These are phyloP conservation scores for Eristalis intricaria DNA, from an alignment of 2,888 invertebrate genomes.

Conservation along the genomic window DNA sequence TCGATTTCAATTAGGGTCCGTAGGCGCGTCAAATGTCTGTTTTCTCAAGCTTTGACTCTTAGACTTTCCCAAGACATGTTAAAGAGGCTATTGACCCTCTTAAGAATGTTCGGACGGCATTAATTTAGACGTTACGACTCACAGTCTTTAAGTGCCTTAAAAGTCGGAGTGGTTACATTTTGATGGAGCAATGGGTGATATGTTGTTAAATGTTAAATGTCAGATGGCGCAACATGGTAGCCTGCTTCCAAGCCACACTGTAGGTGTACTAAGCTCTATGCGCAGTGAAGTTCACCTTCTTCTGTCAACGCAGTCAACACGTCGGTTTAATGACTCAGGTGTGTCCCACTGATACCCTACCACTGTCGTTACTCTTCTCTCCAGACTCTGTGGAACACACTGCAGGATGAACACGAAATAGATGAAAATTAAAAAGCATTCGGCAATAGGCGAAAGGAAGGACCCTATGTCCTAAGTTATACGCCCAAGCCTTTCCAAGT, in stretches of 20 bases:
- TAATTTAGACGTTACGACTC: not conserved
- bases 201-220: too few relatives aligned
- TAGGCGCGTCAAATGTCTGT: not conserved
- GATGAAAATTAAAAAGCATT: conserved; percentile 15
- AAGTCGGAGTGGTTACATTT: not conserved
- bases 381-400: not conserved
- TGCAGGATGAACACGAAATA: not conserved
- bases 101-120: not conserved
- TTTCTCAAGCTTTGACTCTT: not conserved
- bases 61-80: not conserved
- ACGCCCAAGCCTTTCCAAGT: not conserved
- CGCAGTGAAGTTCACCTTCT: too few relatives aligned
- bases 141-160: not conserved
- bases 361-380: not conserved
- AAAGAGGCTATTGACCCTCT: not conserved
- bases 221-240: too few relatives aligned
- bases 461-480: not conserved
- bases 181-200: not conserved
- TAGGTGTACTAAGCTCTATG: too few relatives aligned
- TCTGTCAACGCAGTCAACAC: too few relatives aligned
- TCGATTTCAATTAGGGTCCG: not conserved
- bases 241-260: too few relatives aligned
- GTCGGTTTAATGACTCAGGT: too few relatives aligned
- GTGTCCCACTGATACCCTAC: not conserved
- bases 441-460: not conserved